Evolutionary conservation across 2,797 vertebrate genomes (phyloP), one percentile per base, ranked within the genome.

Genomic region (Nannoperca obscura): DNA sequence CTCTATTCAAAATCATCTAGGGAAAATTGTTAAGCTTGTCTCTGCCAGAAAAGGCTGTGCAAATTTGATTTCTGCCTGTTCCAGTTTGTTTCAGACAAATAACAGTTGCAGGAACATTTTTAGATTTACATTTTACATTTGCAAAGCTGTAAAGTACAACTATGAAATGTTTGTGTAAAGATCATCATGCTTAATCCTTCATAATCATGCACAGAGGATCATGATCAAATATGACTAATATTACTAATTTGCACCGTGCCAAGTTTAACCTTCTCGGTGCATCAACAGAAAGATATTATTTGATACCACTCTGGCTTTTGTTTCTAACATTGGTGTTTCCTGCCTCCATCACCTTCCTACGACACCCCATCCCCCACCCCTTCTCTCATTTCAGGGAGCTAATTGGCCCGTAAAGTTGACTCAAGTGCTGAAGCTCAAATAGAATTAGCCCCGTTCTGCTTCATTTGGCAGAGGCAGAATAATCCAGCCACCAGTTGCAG

Each of bases 361-460:
- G 34, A 6, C 22, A 67, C 50, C 58, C 50, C 14, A 20, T 46
- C 34, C 64, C 62, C 22, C 36, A 15, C 38, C 22, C 63, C 53
- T 11, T 53, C 62, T 65, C 62, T 77, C 12, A 4, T 78, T 70
- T 73, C 80, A 76, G 50, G 34, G 54, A 66, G 67, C 61, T 89
- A 86, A 91, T 90, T 86, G 73, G 73, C 82, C 80, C 34, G 78
- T 85, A 81, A 88, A 83, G 88, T 89, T 92, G 85, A 92, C 87
- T 93, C 81, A 83, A 93, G 89, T 88, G 84, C 40, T 74, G 44
- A 71, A 88, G 86, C 85, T 88, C 90, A 91, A 91, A 92, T 47
- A 93, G 83, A 91, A 91, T 92, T 90, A 92, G 79, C 82, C 73
- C 34, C 8, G 36, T 90, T 90, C 88, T 84, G 87, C 91, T 88